Percentiles rank a stretch among this genome's conserved stretches.
phyloP scores from a whole-genome alignment of 2,888 invertebrate species.

The Agonum fuliginosum region DNA sequence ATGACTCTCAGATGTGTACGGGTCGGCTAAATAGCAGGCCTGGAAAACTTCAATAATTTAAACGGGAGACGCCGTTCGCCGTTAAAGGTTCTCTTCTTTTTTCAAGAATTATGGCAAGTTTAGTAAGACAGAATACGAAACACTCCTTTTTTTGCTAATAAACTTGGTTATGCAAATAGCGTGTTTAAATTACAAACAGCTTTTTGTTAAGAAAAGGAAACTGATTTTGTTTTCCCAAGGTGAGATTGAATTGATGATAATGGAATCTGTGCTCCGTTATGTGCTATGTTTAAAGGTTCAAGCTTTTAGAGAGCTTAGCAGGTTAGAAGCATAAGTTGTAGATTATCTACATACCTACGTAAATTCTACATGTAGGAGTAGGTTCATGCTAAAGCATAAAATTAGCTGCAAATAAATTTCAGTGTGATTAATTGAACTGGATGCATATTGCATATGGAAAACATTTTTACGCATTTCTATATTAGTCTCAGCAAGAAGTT shows the following conservation, averaged over 20 bases:
- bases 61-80: slow-evolving; percentile 15
- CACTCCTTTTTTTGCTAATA: slow-evolving; percentile 11
- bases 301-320: no score
- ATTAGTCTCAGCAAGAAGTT: no score
- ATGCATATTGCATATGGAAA: no score
- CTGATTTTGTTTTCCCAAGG: slow-evolving; percentile 1
- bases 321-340: no score
- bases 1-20: slow-evolving; percentile 45
- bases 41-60: slow-evolving; percentile 38
- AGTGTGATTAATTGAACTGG: no score
- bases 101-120: slow-evolving; percentile 1
- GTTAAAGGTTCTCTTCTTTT: background rate
- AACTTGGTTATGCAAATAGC: slow-evolving; percentile 14
- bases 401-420: no score
- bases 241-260: background rate
- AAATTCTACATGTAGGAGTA: no score
- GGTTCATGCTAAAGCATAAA: no score
- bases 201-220: background rate
- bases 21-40: background rate
- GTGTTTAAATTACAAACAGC: background rate
- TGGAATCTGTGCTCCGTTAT: background rate
- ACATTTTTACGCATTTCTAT: no score
- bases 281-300: no score
- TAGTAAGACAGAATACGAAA: background rate
- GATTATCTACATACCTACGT: no score